Percentiles rank a stretch among this genome's conserved stretches.
Conservation (phyloP, 2,888 invertebrate species). For the Conops quadrifasciatus region DNA sequence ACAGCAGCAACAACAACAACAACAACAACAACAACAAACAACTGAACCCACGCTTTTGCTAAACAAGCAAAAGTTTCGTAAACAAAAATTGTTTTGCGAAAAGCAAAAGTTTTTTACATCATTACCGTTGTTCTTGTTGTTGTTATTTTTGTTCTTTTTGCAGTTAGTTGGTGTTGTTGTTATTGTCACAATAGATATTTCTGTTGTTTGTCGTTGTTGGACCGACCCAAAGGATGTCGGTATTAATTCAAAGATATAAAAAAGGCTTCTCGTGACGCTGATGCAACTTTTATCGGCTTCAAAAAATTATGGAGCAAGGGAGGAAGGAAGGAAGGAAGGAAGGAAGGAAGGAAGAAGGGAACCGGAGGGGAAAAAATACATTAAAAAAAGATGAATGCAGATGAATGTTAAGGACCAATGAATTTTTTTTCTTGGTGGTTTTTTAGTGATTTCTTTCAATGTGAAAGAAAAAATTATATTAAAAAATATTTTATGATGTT, state of each 20-base stretch:
- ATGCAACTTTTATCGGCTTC: conserved; percentile 42
- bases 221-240: conserved; percentile 48
- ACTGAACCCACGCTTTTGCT: conserved; percentile 36
- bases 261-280: conserved; percentile 33
- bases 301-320: conserved; percentile 5
- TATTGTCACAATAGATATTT: background rate
- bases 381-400: no score
- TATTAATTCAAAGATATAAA: conserved; percentile 40
- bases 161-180: conserved; percentile 45
- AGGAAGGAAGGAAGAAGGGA: background rate
- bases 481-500: no score
- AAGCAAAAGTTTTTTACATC: conserved; percentile 57
- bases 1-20: conserved; percentile 32
- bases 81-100: conserved; percentile 56
- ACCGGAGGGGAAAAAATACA: no score
- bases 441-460: no score
- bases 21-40: conserved; percentile 45
- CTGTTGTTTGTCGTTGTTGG: conserved; percentile 50
- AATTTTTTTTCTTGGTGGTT: no score
- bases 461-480: no score
- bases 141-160: conserved; percentile 52
- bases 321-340: background rate
- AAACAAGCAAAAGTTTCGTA: conserved; percentile 57
- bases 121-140: conserved; percentile 47
- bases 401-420: no score